Conservation (phyloP, 1,140 invertebrate species). For the Brachionus sp. region DNA sequence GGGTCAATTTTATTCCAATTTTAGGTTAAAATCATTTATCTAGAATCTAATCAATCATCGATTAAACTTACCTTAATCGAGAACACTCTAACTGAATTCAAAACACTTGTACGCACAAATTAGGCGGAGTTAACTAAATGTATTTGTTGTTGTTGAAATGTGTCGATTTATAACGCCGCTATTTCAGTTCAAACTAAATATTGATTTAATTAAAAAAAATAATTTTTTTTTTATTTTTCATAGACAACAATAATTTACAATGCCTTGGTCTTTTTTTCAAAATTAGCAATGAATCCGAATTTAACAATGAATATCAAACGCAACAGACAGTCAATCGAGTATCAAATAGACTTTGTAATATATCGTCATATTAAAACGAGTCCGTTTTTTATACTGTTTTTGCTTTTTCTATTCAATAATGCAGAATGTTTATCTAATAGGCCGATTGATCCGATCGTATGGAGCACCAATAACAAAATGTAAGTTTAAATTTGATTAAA, state of each 20-base stretch:
- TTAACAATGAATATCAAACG: not conserved
- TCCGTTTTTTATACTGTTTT: not conserved
- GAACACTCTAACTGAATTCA: constrained; percentile 6
- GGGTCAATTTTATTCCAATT: not conserved
- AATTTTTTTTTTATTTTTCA: constrained; percentile 30
- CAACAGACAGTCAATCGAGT: not conserved
- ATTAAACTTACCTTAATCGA: not conserved
- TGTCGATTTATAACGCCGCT: not conserved
- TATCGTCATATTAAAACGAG: not conserved
- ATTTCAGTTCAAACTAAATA: not conserved
- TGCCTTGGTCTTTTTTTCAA: not conserved
- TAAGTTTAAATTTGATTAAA: not conserved
- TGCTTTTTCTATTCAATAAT: not conserved
- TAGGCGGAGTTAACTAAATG: not conserved
- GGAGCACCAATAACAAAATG: constrained; percentile 29
- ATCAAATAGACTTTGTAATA: not conserved
- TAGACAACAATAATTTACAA: not conserved
- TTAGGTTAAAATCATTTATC: constrained; percentile 10
- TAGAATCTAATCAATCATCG: constrained; percentile 1
- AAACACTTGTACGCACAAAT: not conserved
- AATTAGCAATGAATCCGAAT: not conserved
- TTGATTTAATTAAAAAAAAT: constrained; percentile 36
- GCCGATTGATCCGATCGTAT: constrained; percentile 9
- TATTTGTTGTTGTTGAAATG: not conserved
- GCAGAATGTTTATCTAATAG: not conserved